These are phyloP conservation scores for Tangara arthus DNA, from an alignment of 2,797 vertebrate genomes.

Conservation along the genomic window DNA sequence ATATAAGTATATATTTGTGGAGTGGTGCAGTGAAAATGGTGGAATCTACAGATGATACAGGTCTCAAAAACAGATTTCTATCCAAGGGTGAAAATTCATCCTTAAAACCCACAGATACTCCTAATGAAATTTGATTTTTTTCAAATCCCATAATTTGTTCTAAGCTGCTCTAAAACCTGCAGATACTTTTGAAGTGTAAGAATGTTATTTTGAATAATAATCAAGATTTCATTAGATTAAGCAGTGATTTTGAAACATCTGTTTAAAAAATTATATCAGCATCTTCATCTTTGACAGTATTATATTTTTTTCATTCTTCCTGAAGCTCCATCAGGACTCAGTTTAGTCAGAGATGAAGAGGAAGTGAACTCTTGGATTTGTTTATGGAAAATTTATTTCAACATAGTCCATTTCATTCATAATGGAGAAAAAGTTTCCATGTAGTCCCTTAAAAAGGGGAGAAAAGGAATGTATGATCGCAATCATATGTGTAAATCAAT, in stretches of 20 bases:
- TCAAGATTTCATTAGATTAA: neutral
- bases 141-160: neutral
- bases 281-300: neutral
- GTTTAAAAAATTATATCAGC: neutral
- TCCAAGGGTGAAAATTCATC: neutral
- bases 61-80: neutral
- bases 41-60: neutral
- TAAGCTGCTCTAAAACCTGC: neutral
- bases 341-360: neutral
- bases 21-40: neutral
- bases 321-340: neutral
- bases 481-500: neutral
- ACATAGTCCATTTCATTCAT: neutral
- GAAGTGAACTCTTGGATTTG: neutral
- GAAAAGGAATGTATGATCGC: neutral
- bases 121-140: neutral
- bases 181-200: neutral
- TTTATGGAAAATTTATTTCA: neutral
- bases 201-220: neutral
- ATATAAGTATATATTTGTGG: neutral
- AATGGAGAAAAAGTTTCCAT: neutral
- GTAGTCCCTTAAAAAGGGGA: neutral
- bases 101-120: neutral
- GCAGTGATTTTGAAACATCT: neutral
- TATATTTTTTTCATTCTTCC: neutral